Evolutionary conservation across 2,797 vertebrate species (phyloP).

Genomic region (Loris lydekkerianus): DNA sequence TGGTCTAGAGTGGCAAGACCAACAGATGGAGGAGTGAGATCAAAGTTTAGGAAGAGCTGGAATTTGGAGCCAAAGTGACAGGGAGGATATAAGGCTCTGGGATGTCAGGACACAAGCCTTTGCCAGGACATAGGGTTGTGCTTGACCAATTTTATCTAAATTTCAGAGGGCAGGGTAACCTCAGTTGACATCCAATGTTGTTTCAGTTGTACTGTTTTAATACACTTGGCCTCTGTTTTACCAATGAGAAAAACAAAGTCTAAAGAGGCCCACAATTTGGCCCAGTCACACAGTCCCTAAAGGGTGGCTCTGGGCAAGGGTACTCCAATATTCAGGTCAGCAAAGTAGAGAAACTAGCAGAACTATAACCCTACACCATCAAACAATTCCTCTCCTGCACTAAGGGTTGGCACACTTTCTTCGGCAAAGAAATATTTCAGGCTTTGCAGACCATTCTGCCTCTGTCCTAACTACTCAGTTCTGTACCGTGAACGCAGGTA

Average conservation of each 20-base stretch:
- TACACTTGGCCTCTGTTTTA: background rate
- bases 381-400: background rate
- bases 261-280: background rate
- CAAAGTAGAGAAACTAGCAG: background rate
- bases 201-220: background rate
- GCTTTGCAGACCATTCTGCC: background rate
- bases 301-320: background rate
- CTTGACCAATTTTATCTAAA: background rate
- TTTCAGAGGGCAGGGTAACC: background rate
- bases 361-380: background rate
- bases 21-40: background rate
- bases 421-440: background rate
- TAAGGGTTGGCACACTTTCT: background rate
- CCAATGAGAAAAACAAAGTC: background rate
- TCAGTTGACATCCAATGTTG: background rate
- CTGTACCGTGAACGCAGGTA: background rate
- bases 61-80: background rate
- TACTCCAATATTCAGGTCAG: background rate
- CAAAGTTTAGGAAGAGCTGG: background rate
- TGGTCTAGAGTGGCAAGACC: background rate
- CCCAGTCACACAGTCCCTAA: background rate
- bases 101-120: background rate
- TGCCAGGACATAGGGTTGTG: background rate
- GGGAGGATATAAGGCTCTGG: background rate
- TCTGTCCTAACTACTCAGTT: background rate